Evolutionary conservation across 64 coral and sea anemone genomes (phyloP).

Genomic region (Pocillopora verrucosa): DNA sequence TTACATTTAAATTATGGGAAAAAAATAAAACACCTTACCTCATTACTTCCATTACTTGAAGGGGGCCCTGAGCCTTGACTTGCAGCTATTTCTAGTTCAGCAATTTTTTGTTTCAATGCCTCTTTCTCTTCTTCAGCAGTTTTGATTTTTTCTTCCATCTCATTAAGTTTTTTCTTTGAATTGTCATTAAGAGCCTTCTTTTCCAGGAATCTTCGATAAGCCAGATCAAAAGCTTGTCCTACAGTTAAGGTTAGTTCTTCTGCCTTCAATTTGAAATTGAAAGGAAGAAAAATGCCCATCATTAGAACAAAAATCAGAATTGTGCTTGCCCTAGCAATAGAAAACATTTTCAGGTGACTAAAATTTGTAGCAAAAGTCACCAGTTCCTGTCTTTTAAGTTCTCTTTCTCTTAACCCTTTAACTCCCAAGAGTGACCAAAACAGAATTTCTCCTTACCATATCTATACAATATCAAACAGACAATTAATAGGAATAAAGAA

Average conservation of each 20-base stretch:
- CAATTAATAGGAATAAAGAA: too few relatives aligned
- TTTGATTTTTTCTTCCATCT: conserved; percentile 82
- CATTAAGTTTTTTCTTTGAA: conserved; percentile 46
- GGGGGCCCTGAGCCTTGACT: neutral
- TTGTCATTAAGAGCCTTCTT: conserved; percentile 54
- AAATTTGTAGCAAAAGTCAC: too few relatives aligned
- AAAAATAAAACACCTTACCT: neutral
- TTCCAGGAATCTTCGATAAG: conserved; percentile 85
- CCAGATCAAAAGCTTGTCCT: conserved; percentile 90
- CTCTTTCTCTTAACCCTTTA: too few relatives aligned
- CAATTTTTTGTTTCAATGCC: conserved; percentile 78
- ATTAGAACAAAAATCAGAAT: neutral
- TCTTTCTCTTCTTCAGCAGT: conserved; percentile 84
- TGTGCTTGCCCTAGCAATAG: neutral
- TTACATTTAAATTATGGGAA: too few relatives aligned
- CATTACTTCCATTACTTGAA: conserved; percentile 15
- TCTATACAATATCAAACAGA: too few relatives aligned
- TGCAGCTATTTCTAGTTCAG: conserved; percentile 58
- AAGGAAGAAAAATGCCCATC: neutral
- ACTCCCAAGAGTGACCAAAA: too few relatives aligned
- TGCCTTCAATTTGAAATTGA: conserved; percentile 43
- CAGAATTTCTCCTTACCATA: too few relatives aligned
- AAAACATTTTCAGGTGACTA: neutral
- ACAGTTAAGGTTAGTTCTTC: conserved; percentile 87
- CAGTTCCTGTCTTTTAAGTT: too few relatives aligned